Evolutionary conservation across 2,113 vertebrate species (phyloP).

Genomic region (Leucopternis melanops): DNA sequence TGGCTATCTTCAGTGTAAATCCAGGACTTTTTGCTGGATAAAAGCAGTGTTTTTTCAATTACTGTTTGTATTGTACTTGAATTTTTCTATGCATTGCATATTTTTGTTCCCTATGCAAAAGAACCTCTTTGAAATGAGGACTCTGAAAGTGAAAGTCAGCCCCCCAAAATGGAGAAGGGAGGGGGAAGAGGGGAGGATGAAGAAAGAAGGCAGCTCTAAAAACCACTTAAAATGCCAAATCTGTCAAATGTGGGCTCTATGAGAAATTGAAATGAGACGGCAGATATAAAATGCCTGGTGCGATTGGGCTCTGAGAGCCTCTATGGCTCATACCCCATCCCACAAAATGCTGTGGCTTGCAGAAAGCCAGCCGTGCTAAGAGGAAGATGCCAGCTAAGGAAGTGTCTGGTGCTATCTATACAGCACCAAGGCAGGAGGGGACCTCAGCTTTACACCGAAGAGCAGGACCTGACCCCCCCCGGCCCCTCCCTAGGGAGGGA

Average conservation of each 20-base stretch:
- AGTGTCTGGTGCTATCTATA: not conserved
- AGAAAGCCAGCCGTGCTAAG: not conserved
- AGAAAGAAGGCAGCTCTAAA: not conserved
- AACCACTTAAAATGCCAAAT: not conserved
- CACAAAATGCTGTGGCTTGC: not conserved
- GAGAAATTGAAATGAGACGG: not conserved
- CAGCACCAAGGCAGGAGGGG: not conserved
- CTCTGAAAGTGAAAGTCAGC: not conserved
- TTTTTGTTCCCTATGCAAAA: not conserved
- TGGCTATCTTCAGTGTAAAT: not conserved
- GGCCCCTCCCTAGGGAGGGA: no score
- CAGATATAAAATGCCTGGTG: not conserved
- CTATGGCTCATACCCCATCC: not conserved
- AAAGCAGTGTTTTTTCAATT: not conserved
- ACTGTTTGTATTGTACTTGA: not conserved
- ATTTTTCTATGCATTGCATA: not conserved
- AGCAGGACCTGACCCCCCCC: no score
- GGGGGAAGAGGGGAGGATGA: not conserved
- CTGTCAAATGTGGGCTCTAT: not conserved
- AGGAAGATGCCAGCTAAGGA: not conserved
- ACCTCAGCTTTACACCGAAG: no score
- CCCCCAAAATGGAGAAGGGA: not conserved
- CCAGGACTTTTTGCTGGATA: not conserved
- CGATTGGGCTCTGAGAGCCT: not conserved
- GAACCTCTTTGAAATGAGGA: not conserved